Base-by-base conservation (phyloP, 1,140 invertebrate genomes). In the Drosophila rufa region DNA sequence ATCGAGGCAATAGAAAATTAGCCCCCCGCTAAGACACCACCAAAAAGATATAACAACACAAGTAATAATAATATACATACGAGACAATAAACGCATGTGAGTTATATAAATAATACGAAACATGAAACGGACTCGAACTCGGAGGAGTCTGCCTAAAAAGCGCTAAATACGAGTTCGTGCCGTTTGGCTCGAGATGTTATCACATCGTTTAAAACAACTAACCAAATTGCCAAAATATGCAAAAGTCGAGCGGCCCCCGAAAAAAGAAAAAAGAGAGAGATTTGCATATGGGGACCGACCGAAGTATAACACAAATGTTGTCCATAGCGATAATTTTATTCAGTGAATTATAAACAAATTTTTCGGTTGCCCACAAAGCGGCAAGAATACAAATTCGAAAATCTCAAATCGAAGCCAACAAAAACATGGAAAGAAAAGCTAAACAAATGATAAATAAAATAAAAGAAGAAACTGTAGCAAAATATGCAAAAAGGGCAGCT, bases 181-280 rank as follows among this genome's bases (percentile, higher is more conserved):
- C 84, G 74, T 89, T 84, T 69, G 67, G 55, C 40, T 45, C 53
- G 33, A 62, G 81, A 90, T 90, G 79, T 90, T 90, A 90, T 90
- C 85, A 90, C 85, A 90, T 90, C 85, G 85, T 90, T 90, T 90
- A 90, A 90, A 90, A 90, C 82, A 90, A 90, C 85, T 90, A 90
- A 85, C 85, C 71, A 90, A 90, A 90, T 85, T 65, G 81, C 81
- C 80, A 76, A 76, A 82, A 85, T 90, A 90, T 90, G 85, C 80
- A 69, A 89, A 89, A 73, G 53, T 50, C 65, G 50, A 79, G 33
- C 65, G 59, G 70, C 58, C 69, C 47, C 68, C 61, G 53, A 53
- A 22, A 55, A 55, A 15, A 36, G 33, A 36, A 55, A 33, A 36
- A 14, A 38, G 33, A 22, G n/a, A 17, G 27, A 33, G 2, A 75